Evolutionary conservation across 2,888 invertebrate species (phyloP).

Genomic region (Apodemia zela): DNA sequence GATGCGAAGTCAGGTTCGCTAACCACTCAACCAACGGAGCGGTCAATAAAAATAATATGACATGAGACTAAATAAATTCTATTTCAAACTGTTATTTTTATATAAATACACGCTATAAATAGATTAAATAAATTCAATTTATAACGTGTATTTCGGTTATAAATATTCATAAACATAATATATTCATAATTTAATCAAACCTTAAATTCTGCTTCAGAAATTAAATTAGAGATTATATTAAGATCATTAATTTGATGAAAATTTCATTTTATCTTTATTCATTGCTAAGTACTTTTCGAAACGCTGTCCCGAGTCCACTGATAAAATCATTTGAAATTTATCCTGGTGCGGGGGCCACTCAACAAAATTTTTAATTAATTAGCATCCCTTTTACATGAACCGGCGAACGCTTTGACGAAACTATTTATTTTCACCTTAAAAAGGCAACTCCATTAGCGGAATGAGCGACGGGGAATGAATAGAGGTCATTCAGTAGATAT

Average conservation of each 20-base stretch:
- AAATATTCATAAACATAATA: neutral
- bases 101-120: too few relatives aligned
- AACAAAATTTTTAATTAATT: conserved; percentile 56
- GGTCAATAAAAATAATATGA: too few relatives aligned
- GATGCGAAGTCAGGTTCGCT: too few relatives aligned
- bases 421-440: conserved; percentile 67
- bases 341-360: conserved; percentile 16
- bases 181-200: neutral
- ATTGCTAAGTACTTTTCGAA: conserved; percentile 22
- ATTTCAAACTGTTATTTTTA: too few relatives aligned
- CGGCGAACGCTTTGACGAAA: conserved; percentile 45
- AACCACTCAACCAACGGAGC: too few relatives aligned
- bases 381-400: conserved; percentile 44
- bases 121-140: too few relatives aligned
- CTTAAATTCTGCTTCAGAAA: neutral
- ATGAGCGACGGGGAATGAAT: conserved; percentile 66
- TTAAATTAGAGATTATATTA: conserved; percentile 15
- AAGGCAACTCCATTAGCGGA: conserved; percentile 74
- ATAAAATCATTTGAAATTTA: conserved; percentile 30
- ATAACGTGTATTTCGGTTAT: neutral
- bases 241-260: conserved; percentile 18
- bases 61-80: too few relatives aligned
- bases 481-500: conserved; percentile 61
- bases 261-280: conserved; percentile 21
- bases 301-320: conserved; percentile 20